phyloP scores from a whole-genome alignment of 2,113 vertebrate genomes.

The rabbit (Oryctolagus cuniculus) region DNA sequence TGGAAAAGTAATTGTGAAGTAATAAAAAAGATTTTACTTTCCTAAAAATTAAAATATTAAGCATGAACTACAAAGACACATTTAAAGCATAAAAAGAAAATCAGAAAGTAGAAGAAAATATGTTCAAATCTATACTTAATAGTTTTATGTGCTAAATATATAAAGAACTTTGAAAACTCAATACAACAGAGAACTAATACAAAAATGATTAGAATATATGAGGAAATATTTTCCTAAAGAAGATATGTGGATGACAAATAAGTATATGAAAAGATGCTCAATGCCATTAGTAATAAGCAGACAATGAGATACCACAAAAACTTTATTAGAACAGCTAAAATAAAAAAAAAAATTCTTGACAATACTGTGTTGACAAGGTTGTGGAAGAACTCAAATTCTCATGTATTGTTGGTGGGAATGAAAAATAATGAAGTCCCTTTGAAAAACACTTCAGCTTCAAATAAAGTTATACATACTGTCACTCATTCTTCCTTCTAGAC shows the following conservation, averaged over 20 bases:
- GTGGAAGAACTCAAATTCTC: not conserved
- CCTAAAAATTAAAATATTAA: not conserved
- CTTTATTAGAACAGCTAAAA: not conserved
- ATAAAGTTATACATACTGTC: not conserved
- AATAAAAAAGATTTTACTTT: conserved; percentile 7
- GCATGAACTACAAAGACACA: not conserved
- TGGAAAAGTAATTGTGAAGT: not conserved
- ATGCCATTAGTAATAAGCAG: not conserved
- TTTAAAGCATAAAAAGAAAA: not conserved
- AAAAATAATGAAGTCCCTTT: not conserved
- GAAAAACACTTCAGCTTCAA: not conserved
- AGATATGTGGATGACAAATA: not conserved
- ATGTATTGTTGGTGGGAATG: not conserved
- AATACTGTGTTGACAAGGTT: not conserved
- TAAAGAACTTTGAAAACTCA: not conserved
- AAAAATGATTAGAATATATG: not conserved
- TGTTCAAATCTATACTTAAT: not conserved
- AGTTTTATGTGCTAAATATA: not conserved
- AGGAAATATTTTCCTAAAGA: not conserved
- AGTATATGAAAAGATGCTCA: not conserved
- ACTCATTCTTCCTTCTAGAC: not conserved
- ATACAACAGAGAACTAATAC: not conserved
- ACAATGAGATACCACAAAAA: not conserved
- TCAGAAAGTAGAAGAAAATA: not conserved
- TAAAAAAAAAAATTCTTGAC: not conserved